These are phyloP conservation scores for Leptopilina clavipes DNA, from an alignment of 1,140 invertebrate species.

Conservation along the genomic window DNA sequence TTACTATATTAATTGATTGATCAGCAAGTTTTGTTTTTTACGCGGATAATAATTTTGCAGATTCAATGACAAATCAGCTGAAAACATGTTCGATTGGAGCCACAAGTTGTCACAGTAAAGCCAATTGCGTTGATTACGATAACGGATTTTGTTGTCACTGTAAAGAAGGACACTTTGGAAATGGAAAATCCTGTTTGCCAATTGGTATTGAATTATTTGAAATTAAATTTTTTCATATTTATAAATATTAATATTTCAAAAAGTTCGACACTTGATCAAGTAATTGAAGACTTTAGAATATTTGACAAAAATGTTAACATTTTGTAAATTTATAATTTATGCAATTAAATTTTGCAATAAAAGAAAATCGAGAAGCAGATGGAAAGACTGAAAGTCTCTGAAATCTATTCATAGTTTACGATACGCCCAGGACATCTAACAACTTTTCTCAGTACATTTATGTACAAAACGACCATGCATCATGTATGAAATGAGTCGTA, in stretches of 20 bases:
- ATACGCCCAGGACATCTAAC: conserved; percentile 46
- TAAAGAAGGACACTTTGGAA: conserved; percentile 87
- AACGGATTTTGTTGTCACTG: conserved; percentile 93
- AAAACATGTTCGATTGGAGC: conserved; percentile 76
- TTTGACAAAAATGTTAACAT: too few species aligned
- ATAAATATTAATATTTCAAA: neutral
- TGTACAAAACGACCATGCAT: conserved; percentile 49
- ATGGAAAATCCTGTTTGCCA: conserved; percentile 91
- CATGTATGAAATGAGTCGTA: conserved; percentile 33
- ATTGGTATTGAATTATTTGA: conserved; percentile 79
- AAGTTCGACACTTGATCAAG: too few species aligned
- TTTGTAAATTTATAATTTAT: too few species aligned
- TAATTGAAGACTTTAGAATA: too few species aligned
- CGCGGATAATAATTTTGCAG: conserved; percentile 44
- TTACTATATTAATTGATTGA: neutral
- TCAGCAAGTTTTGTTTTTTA: neutral
- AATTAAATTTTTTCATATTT: neutral
- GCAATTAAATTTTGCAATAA: too few species aligned
- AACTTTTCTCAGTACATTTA: conserved; percentile 53
- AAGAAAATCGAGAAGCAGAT: too few species aligned
- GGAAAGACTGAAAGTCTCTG: conserved; percentile 38
- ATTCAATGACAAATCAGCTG: conserved; percentile 53
- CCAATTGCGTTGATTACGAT: conserved; percentile 87
- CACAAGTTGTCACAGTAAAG: conserved; percentile 86
- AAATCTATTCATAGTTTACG: conserved; percentile 69